Conservation (phyloP, 2,113 vertebrate genomes). For the Oreochromis aureus region DNA sequence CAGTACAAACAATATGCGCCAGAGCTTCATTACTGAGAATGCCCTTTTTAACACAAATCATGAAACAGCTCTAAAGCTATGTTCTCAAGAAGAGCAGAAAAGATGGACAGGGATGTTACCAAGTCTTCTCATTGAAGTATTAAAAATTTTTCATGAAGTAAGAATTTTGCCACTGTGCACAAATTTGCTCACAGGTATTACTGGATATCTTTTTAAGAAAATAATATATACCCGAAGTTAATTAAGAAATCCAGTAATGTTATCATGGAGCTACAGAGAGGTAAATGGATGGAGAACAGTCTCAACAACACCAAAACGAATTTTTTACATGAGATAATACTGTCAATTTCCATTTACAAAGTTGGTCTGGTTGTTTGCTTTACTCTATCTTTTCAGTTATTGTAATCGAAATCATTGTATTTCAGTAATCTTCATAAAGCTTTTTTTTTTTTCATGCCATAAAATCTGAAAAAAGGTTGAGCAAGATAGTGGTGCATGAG, state of each 20-base stretch:
- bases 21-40: not conserved
- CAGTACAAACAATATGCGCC: not conserved
- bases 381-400: not conserved
- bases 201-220: not conserved
- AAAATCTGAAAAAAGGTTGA: not conserved
- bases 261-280: not conserved
- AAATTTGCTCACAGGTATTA: not conserved
- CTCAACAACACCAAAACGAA: not conserved
- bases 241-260: not conserved
- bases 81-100: not conserved
- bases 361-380: not conserved
- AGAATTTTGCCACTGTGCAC: not conserved
- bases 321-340: not conserved
- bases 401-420: not conserved
- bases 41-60: not conserved
- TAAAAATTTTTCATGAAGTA: not conserved
- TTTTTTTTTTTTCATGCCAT: not conserved
- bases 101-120: not conserved
- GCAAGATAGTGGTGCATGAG: not conserved
- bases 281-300: not conserved
- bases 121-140: not conserved
- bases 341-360: not conserved
- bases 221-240: not conserved
- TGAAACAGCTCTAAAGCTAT: not conserved
- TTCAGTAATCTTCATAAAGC: not conserved